Evolutionary conservation across 2,888 invertebrate species (phyloP).

Genomic region (Noctua comes): DNA sequence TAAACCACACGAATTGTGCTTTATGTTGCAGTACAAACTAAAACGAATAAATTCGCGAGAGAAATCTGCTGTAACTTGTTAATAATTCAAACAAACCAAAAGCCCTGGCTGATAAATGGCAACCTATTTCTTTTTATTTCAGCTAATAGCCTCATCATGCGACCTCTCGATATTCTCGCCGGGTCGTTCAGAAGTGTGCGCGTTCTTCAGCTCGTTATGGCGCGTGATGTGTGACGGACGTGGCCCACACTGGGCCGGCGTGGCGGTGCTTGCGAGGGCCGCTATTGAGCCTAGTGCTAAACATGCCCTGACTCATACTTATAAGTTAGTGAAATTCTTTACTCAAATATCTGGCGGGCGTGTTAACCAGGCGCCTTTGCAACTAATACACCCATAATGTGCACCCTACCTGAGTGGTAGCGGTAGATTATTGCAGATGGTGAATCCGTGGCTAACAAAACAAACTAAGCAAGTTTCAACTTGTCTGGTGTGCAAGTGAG

Average conservation of each 20-base stretch:
- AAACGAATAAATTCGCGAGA: neutral
- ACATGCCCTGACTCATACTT: constrained; percentile 92
- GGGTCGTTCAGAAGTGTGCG: constrained; percentile 91
- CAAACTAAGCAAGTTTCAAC: neutral
- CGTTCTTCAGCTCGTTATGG: constrained; percentile 92
- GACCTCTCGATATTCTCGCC: constrained; percentile 93
- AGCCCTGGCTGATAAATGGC: too few species aligned
- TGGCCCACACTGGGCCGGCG: constrained; percentile 92
- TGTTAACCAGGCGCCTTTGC: too few species aligned
- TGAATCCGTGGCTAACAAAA: neutral
- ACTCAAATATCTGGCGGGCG: neutral
- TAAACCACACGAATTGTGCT: neutral
- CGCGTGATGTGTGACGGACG: constrained; percentile 91
- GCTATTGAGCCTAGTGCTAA: constrained; percentile 91
- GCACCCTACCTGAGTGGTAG: neutral
- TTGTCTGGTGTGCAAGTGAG: neutral
- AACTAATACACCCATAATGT: neutral
- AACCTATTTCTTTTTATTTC: constrained; percentile 66
- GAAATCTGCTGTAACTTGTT: neutral
- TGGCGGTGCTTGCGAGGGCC: constrained; percentile 92
- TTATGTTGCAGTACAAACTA: neutral
- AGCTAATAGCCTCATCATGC: constrained; percentile 92
- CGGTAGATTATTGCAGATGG: neutral
- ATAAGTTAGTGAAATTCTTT: constrained; percentile 82
- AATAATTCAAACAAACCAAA: neutral